These are phyloP conservation scores for Melanerpes aurifrons DNA, from an alignment of 2,113 vertebrate genomes.

Conservation along the genomic window DNA sequence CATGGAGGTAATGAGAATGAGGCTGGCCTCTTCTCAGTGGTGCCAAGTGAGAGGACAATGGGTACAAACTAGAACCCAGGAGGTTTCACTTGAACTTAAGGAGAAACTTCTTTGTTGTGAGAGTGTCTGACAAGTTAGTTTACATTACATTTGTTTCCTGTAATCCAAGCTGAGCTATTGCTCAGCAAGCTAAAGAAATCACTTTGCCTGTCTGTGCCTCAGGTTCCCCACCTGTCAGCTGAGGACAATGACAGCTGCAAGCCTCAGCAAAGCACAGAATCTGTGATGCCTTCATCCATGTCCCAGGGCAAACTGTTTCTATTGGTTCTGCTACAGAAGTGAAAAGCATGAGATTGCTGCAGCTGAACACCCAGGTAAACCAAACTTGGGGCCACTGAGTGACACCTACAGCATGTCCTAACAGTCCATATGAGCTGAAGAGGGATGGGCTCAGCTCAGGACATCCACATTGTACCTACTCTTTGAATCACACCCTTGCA, in stretches of 20 bases:
- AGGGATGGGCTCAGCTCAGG: not conserved
- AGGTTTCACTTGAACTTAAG: too few relatives aligned
- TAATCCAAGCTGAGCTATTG: not conserved
- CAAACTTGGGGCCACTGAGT: accelerated
- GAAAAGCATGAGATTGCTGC: not conserved
- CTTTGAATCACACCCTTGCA: not conserved
- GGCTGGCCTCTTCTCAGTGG: too few relatives aligned
- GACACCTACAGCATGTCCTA: not conserved
- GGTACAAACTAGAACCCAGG: too few relatives aligned
- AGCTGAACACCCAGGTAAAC: not conserved
- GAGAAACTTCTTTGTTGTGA: too few relatives aligned
- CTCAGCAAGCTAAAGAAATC: not conserved
- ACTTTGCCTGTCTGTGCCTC: not conserved
- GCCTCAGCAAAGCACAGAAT: not conserved
- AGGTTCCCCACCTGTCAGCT: not conserved
- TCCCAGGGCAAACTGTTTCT: not conserved
- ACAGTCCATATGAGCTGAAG: accelerated
- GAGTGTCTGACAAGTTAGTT: not conserved
- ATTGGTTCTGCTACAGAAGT: not conserved
- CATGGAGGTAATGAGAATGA: too few relatives aligned
- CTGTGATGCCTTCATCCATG: not conserved
- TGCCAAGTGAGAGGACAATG: too few relatives aligned
- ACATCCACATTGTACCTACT: not conserved
- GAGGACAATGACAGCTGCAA: not conserved
- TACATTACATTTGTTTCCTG: not conserved